Base-by-base conservation (phyloP, 1,140 invertebrate genomes). In the Gryllus bimaculatus region DNA sequence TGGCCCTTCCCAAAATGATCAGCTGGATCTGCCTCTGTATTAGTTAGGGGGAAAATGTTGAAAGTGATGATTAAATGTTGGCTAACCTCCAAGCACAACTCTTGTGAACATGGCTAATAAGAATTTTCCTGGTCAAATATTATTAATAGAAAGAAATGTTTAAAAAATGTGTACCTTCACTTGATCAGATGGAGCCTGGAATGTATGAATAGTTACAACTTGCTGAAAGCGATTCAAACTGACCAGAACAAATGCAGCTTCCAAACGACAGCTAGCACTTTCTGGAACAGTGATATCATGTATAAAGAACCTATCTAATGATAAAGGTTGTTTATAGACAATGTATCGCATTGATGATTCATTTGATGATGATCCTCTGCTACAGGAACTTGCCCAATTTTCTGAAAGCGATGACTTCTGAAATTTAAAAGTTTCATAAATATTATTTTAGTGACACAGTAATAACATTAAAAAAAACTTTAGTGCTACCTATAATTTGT, bases 271-370 rank as follows among this genome's bases (percentile, higher is more conserved):
- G 18, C 85, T 86, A 66, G 87, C 83, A 49, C 87, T 87, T 83
- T 92, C 91, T 73, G 86, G 83, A n/a, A 87, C 83, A 47, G 85
- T 86, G 47, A 92, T 87, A 83, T 92, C 91, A 84, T 92, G 91
- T 78, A 92, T 86, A 79, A 90, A 90, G 82, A 92, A 91, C 13
- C 91, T 85, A 84, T 92, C 91, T 20, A 92, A 83, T 8, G 91
- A 90, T 7, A 92, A 86, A 47, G 91, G 91, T 82, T 92, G 91
- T 81, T 90, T 87, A 84, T 92, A 89, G 10, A 92, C 91, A 26
- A 91, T 87, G 83, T 91, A 92, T 48, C 87, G 86, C 66, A 88
- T 85, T 79, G 85, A 82, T 79, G 88, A 78, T 78, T 82, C 82
- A 26, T 80, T 79, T 8, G 83, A 81, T 73, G 77, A 48, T 48